These are phyloP conservation scores for Drosophila takahashii DNA, from an alignment of 1,140 invertebrate genomes.

Conservation along the genomic window DNA sequence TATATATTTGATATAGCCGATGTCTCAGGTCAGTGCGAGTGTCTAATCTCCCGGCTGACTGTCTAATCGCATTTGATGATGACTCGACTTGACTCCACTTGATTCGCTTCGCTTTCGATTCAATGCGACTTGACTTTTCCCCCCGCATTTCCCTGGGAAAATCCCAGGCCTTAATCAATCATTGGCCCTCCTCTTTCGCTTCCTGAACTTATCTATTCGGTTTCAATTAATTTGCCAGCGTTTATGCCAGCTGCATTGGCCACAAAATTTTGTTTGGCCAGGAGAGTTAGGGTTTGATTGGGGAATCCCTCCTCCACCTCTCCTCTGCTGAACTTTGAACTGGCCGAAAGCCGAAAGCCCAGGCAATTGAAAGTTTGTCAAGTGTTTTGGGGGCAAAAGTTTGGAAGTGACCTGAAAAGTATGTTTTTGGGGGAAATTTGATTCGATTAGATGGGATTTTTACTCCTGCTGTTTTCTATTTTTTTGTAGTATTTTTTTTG, in stretches of 20 bases:
- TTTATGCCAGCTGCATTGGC: conserved; percentile 63
- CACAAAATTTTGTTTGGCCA: conserved; percentile 64
- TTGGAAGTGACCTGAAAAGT: conserved; percentile 47
- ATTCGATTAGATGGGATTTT: conserved; percentile 46
- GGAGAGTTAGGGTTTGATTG: conserved; percentile 51
- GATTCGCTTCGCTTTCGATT: conserved; percentile 19
- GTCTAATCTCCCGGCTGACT: conserved; percentile 51
- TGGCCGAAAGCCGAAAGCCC: conserved; percentile 34
- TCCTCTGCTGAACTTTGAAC: conserved; percentile 43
- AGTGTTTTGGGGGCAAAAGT: conserved; percentile 40
- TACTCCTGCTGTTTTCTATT: conserved; percentile 9
- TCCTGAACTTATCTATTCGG: conserved; percentile 44
- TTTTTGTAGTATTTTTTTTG: neutral
- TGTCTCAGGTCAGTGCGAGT: conserved; percentile 44
- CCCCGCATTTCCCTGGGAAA: conserved; percentile 5
- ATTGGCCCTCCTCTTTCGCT: conserved; percentile 35
- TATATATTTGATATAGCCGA: neutral
- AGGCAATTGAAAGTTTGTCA: conserved; percentile 53
- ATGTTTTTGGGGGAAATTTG: conserved; percentile 47
- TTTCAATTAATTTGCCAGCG: conserved; percentile 76
- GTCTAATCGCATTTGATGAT: conserved; percentile 70
- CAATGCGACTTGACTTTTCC: conserved; percentile 17
- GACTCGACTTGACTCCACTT: conserved; percentile 59
- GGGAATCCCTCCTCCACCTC: too few species aligned
- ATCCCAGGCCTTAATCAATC: conserved; percentile 52